phyloP scores from a whole-genome alignment of 2,113 vertebrate species.

The Psilopogon haemacephalus region DNA sequence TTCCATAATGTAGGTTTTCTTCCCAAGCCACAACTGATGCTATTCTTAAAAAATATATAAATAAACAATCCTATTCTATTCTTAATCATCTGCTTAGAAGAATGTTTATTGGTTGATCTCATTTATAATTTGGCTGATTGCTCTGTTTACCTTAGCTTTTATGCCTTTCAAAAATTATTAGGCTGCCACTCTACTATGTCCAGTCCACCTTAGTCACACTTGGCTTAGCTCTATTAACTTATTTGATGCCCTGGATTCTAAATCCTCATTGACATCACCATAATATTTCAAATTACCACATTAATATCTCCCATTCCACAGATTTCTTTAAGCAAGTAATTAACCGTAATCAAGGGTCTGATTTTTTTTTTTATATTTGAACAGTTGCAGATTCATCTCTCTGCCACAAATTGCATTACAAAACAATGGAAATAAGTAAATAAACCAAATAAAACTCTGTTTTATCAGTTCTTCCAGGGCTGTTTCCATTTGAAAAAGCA shows the following conservation, averaged over 20 bases:
- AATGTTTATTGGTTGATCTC: neutral
- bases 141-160: neutral
- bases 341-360: neutral
- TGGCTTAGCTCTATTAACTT: constrained; percentile 3
- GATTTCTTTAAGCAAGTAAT: constrained; percentile 21
- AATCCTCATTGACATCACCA: constrained; percentile 12
- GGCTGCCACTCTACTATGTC: neutral
- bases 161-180: constrained; percentile 24
- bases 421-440: neutral
- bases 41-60: neutral
- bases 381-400: neutral
- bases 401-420: neutral
- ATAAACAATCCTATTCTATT: neutral
- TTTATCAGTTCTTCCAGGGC: neutral
- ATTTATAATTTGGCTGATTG: neutral
- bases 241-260: constrained; percentile 2
- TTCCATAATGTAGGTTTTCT: neutral
- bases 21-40: neutral
- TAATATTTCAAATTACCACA: constrained; percentile 19
- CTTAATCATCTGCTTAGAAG: neutral
- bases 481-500: neutral
- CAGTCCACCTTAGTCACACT: neutral
- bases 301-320: constrained; percentile 8
- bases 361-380: neutral
- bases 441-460: neutral